Conservation (phyloP, 2,888 invertebrate genomes). For the Tetragonisca angustula region DNA sequence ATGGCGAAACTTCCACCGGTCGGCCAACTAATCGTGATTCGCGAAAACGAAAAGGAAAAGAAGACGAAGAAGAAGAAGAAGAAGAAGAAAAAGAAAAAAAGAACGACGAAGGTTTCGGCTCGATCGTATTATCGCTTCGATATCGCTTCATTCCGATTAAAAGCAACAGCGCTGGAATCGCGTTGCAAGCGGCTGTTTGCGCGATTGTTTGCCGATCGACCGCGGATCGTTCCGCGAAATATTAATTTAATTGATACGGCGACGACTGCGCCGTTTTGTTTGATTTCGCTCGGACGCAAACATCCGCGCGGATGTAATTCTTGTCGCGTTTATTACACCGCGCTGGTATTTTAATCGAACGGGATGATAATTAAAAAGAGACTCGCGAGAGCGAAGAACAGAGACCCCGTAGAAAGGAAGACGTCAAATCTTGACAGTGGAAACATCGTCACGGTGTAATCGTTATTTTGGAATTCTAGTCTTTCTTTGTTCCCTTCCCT, state of each 20-base stretch:
- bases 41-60: conserved; percentile 38
- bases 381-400: neutral
- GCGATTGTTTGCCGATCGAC: too few species aligned
- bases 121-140: conserved; percentile 25
- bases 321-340: neutral
- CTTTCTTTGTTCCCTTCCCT: neutral
- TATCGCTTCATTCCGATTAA: neutral
- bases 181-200: neutral
- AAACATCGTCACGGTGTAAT: conserved; percentile 37
- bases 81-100: too few species aligned
- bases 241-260: conserved; percentile 29
- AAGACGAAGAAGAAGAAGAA: too few species aligned
- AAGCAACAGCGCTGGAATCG: neutral
- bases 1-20: conserved; percentile 49
- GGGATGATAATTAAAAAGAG: conserved; percentile 16
- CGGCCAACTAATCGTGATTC: conserved; percentile 63
- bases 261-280: neutral
- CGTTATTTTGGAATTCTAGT: conserved; percentile 44
- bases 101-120: neutral
- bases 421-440: conserved; percentile 18
- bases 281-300: neutral
- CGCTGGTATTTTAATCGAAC: conserved; percentile 8
- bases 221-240: neutral
- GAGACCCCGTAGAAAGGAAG: neutral
- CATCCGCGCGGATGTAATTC: neutral